Conservation (phyloP, 1,140 invertebrate genomes). For the Ips nitidus region DNA sequence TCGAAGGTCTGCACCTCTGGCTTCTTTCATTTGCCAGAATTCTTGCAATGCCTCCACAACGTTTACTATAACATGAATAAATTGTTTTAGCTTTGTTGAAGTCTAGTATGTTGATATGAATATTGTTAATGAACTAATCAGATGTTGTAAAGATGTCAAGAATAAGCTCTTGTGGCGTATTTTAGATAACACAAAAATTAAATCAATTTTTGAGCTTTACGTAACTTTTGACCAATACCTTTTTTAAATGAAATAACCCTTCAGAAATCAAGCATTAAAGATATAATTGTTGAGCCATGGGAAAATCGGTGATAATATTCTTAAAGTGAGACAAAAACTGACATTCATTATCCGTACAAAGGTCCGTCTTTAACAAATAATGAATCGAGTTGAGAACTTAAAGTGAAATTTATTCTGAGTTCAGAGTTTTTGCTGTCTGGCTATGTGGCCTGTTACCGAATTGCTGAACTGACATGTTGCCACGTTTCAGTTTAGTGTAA, state of each 20-base stretch:
- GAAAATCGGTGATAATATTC: not conserved
- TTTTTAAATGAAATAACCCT: too few species aligned
- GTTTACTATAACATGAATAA: slow-evolving; percentile 68
- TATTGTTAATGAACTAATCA: too few species aligned
- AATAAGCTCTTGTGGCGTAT: too few species aligned
- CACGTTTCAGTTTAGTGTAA: not conserved
- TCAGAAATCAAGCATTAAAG: too few species aligned
- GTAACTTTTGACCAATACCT: too few species aligned
- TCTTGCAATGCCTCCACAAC: slow-evolving; percentile 94
- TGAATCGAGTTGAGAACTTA: slow-evolving; percentile 12
- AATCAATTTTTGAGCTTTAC: too few species aligned
- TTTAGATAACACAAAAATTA: too few species aligned
- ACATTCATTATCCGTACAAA: slow-evolving; percentile 18
- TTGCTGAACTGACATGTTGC: slow-evolving; percentile 4
- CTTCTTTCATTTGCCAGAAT: slow-evolving; percentile 97
- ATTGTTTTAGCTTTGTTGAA: too few species aligned
- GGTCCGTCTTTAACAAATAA: slow-evolving; percentile 14
- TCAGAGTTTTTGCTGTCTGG: slow-evolving; percentile 13
- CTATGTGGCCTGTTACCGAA: slow-evolving; percentile 4
- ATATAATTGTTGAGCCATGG: slow-evolving; percentile 11
- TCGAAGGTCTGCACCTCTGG: slow-evolving; percentile 80
- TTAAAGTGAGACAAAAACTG: slow-evolving; percentile 4
- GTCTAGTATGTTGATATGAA: too few species aligned
- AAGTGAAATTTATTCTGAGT: slow-evolving; percentile 14
- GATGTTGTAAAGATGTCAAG: too few species aligned